Percentiles rank a stretch among this genome's conserved stretches.
Evolutionary conservation across 2,797 vertebrate species (phyloP).

Genomic region (Hippoglossus hippoglossus): DNA sequence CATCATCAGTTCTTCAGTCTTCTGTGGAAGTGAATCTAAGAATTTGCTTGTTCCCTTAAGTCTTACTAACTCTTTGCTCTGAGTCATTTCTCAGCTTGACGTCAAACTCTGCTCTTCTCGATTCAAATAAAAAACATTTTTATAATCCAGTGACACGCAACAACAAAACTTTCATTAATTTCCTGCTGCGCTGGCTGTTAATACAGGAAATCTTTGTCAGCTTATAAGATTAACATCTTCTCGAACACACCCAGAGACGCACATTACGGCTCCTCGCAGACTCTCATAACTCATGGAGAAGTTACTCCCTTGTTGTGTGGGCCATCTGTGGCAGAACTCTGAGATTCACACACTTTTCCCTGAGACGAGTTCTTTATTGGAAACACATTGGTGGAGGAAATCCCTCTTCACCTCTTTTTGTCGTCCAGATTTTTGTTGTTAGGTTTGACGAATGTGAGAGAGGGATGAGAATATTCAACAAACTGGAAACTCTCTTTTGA

Average conservation of each 20-base stretch:
- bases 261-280: background rate
- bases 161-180: background rate
- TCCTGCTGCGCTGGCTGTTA: background rate
- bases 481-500: background rate
- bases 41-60: too few relatives aligned
- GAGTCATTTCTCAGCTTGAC: too few relatives aligned
- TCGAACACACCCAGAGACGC: constrained; percentile 25
- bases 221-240: constrained; percentile 22
- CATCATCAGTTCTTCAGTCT: too few relatives aligned
- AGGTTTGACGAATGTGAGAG: background rate
- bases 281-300: background rate
- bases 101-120: too few relatives aligned
- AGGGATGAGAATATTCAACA: background rate
- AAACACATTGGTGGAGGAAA: constrained; percentile 5
- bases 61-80: too few relatives aligned
- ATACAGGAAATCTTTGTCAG: constrained; percentile 32
- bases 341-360: constrained; percentile 1
- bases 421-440: background rate
- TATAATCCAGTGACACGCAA: background rate
- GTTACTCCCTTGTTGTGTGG: constrained; percentile 16
- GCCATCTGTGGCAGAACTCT: background rate
- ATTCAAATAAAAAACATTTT: background rate
- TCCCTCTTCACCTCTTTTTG: background rate
- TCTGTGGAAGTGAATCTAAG: too few relatives aligned
- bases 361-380: background rate